These are phyloP conservation scores for Acanthosoma haemorrhoidale DNA, from an alignment of 2,888 invertebrate genomes.

Conservation along the genomic window DNA sequence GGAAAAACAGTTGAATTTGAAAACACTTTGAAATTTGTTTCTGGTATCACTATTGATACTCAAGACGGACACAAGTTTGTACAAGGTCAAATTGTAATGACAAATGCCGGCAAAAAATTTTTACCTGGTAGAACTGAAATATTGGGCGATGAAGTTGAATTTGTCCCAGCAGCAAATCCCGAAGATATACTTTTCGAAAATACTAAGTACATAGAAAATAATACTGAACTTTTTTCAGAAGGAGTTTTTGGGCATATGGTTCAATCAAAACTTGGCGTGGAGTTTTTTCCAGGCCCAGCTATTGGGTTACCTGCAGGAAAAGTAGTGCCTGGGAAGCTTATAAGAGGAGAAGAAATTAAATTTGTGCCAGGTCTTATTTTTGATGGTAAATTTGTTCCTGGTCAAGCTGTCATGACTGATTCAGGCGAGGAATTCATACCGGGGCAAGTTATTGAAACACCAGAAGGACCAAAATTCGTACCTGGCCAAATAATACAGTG, in stretches of 20 bases:
- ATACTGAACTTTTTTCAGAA: constrained; percentile 31
- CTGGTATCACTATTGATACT: constrained; percentile 69
- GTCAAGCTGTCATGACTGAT: constrained; percentile 63
- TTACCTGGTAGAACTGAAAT: constrained; percentile 55
- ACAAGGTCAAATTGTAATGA: constrained; percentile 60
- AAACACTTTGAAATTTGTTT: constrained; percentile 64
- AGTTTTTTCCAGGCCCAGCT: constrained; percentile 58
- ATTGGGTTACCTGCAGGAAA: constrained; percentile 53
- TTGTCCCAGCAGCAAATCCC: constrained; percentile 55
- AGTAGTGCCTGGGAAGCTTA: constrained; percentile 57
- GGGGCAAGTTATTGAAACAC: constrained; percentile 66
- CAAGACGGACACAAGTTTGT: constrained; percentile 60
- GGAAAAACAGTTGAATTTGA: constrained; percentile 68
- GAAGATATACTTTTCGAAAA: constrained; percentile 52
- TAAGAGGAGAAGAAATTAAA: constrained; percentile 58
- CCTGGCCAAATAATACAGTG: constrained; percentile 72
- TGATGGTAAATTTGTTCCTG: constrained; percentile 62
- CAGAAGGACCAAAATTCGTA: constrained; percentile 65
- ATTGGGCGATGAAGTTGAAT: constrained; percentile 53
- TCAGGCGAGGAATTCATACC: constrained; percentile 66
- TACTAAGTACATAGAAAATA: constrained; percentile 34
- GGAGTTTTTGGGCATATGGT: constrained; percentile 62
- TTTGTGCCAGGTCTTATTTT: constrained; percentile 66
- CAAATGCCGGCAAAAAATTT: constrained; percentile 56
- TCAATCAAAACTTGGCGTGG: constrained; percentile 59